Conservation (phyloP, 2,797 vertebrate species). For the Sciurus carolinensis region DNA sequence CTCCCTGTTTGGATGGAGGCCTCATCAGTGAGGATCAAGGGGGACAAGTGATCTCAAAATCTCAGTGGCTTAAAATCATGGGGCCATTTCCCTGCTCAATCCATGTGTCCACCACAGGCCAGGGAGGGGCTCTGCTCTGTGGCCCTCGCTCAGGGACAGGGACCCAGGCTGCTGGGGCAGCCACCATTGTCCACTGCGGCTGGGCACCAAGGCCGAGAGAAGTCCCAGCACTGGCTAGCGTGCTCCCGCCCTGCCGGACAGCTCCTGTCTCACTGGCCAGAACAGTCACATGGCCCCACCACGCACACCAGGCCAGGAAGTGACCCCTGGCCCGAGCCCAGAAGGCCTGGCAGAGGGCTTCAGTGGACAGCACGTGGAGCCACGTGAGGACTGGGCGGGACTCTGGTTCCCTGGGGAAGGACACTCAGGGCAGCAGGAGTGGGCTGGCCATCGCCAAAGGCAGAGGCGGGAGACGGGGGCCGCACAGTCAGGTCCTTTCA, state of each 20-base stretch:
- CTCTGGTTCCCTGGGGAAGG: no score
- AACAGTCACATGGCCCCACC: not conserved
- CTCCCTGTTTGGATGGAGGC: not conserved
- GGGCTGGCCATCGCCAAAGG: no score
- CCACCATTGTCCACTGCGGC: no score
- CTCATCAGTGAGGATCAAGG: not conserved
- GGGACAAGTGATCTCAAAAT: not conserved
- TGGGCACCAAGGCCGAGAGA: not conserved
- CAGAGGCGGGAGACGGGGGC: no score
- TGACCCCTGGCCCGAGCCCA: not conserved
- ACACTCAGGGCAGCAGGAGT: no score
- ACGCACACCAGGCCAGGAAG: not conserved
- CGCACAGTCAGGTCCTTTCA: no score
- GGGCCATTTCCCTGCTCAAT: not conserved
- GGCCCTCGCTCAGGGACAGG: not conserved
- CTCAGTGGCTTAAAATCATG: not conserved
- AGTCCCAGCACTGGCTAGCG: rapidly evolving
- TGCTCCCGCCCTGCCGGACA: not conserved
- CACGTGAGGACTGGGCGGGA: not conserved
- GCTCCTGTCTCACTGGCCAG: not conserved
- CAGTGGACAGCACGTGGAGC: not conserved
- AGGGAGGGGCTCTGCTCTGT: no score
- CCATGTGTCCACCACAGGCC: rapidly evolving
- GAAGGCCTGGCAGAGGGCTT: not conserved
- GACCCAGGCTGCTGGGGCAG: not conserved